phyloP scores from a whole-genome alignment of 1,140 invertebrate genomes.

The Plutomurus gul region DNA sequence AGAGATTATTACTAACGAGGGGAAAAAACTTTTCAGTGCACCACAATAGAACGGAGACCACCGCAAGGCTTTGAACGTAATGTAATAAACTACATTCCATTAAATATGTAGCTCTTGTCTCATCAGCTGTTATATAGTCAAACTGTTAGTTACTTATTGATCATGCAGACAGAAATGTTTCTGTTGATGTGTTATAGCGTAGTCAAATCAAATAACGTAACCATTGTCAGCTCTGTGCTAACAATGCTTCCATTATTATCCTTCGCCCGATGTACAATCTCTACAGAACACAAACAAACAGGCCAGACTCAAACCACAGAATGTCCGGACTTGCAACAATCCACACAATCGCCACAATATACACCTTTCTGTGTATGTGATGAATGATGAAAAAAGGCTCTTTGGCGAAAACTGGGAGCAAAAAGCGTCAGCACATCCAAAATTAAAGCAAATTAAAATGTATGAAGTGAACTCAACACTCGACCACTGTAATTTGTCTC shows the following conservation, averaged over 20 bases:
- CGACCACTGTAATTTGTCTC: slow-evolving; percentile 7
- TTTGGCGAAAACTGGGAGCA: neutral
- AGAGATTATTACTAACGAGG: slow-evolving; percentile 3
- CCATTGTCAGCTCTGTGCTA: too few species aligned
- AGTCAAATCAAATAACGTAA: too few species aligned
- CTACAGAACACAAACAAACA: too few species aligned
- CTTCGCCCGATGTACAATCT: too few species aligned
- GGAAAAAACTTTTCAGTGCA: neutral
- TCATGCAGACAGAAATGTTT: too few species aligned
- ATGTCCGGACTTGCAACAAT: too few species aligned
- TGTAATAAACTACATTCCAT: neutral
- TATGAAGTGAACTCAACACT: slow-evolving; percentile 22
- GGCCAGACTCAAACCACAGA: too few species aligned
- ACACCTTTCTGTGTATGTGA: too few species aligned
- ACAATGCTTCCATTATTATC: too few species aligned
- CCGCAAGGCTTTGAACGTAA: neutral
- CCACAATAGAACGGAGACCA: slow-evolving; percentile 1
- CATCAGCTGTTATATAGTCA: neutral
- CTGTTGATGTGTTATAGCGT: too few species aligned
- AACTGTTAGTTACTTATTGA: too few species aligned
- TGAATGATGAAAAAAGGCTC: neutral
- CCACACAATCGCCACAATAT: too few species aligned
- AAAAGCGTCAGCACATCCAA: neutral
- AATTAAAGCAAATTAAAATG: slow-evolving; percentile 26
- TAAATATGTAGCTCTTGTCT: neutral